A percentile compares a stretch with the other conserved stretches of the same genome.
Evolutionary conservation across 2,113 vertebrate species (phyloP).

Genomic region (Myiozetetes cayanensis): DNA sequence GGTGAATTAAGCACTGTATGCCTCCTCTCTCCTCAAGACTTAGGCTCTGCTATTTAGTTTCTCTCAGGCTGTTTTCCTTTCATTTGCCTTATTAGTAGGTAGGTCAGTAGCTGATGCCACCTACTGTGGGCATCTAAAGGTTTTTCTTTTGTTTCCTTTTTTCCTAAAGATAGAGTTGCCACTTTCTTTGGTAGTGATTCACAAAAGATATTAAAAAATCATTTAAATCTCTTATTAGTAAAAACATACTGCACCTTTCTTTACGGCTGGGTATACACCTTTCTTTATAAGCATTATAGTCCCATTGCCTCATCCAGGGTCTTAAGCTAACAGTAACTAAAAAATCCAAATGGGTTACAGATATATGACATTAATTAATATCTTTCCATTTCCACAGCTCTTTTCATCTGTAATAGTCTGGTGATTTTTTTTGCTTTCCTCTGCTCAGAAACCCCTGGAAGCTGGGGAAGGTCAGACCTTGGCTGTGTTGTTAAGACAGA

Average conservation of each 20-base stretch:
- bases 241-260: neutral
- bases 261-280: neutral
- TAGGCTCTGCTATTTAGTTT: conserved; percentile 54
- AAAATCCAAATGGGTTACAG: neutral
- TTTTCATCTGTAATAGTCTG: neutral
- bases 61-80: conserved; percentile 70
- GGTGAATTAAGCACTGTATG: conserved; percentile 37
- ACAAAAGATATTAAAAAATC: conserved; percentile 50
- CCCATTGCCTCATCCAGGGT: neutral
- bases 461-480: conserved; percentile 7
- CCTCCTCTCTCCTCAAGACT: conserved; percentile 35
- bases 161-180: conserved; percentile 49
- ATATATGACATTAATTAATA: neutral
- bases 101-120: conserved; percentile 71
- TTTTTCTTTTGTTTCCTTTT: conserved; percentile 61
- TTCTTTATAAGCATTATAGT: neutral
- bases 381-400: neutral
- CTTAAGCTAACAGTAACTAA: neutral
- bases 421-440: neutral
- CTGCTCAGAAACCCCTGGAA: neutral
- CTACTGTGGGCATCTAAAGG: conserved; percentile 71
- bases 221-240: conserved; percentile 15
- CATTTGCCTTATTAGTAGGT: conserved; percentile 73
- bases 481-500: conserved; percentile 6
- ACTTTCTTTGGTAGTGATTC: conserved; percentile 40